These are phyloP conservation scores for Australoheros facetus DNA, from an alignment of 2,797 vertebrate species.

Conservation along the genomic window DNA sequence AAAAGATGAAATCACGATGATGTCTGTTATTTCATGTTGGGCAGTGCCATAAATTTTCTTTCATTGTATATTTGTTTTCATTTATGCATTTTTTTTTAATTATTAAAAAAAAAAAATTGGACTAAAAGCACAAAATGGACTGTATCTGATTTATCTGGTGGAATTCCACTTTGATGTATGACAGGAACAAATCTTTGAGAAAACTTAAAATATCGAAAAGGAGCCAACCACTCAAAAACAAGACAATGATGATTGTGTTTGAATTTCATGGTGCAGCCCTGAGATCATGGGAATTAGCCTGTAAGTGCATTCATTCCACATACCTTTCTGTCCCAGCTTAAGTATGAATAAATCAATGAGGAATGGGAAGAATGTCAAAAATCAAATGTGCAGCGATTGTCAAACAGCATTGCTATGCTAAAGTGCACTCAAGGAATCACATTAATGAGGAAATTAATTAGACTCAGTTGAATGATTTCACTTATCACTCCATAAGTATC, in stretches of 20 bases:
- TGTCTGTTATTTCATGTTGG: not conserved
- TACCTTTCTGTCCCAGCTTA: conserved; percentile 47
- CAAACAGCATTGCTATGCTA: conserved; percentile 12
- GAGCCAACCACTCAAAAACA: not conserved
- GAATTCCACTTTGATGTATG: not conserved
- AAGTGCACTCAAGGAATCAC: conserved; percentile 18
- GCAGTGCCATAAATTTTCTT: not conserved
- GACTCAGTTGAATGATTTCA: conserved; percentile 5
- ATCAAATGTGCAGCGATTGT: conserved; percentile 12
- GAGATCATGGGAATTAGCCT: conserved; percentile 43
- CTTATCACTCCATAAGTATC: not conserved
- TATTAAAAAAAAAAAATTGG: too few relatives aligned
- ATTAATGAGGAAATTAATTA: not conserved
- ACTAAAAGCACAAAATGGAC: too few relatives aligned
- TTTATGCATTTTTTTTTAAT: not conserved
- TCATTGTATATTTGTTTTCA: not conserved
- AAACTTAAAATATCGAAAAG: not conserved
- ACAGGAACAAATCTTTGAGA: not conserved
- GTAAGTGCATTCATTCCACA: conserved; percentile 38
- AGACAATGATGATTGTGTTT: conserved; percentile 26
- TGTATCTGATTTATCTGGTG: not conserved
- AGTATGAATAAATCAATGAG: conserved; percentile 53
- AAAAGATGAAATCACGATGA: not conserved
- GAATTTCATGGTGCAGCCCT: conserved; percentile 24
- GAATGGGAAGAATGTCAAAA: conserved; percentile 62